Evolutionary conservation across 2,113 vertebrate genomes (phyloP), one percentile per base, ranked within the genome.

Genomic region (Mobula birostris): DNA sequence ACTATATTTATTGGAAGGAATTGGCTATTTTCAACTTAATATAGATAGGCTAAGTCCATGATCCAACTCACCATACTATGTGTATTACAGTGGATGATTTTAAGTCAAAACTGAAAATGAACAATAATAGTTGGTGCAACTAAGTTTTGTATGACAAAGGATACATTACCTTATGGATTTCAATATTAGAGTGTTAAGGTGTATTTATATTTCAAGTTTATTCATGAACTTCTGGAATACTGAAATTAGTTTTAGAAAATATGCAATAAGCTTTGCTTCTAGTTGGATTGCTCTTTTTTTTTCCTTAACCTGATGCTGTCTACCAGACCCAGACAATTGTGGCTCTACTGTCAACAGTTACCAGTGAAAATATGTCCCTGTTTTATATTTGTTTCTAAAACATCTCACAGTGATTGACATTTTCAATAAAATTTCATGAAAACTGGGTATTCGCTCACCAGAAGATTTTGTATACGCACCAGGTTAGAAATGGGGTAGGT

Each of bases 371-470:
- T 74, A 74, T 93, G 91, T 74, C 68, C 66, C 91, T 93, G 91
- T 93, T 93, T 93, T 93, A 93, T 93, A 93, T 74, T 72, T 74
- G 70, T 93, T 93, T 93, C 91, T 93, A 93, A 93, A 74, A 76
- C 91, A 74, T 72, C 68, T 93, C 36, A 93, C 32, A 72, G 40
- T 93, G 91, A 93, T 93, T 68, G 72, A 93, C 91, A 56, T 93
- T 93, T 93, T 93, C 36, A 93, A 93, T 93, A 93, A 93, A 93
- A 74, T 32, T 74, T 93, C 91, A 74, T 93, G 68, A 93, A 93
- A 93, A 74, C 7, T 74, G 70, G 36, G 48, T 76, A 56, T 93
- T 72, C 24, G 74, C 24, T 93, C 36, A 93, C 91, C 68, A 93
- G 40, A 27, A 76, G 27, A 24, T 74, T 87, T 40, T 93, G 68